A percentile compares a stretch with the other conserved stretches of the same genome.
Evolutionary conservation across 30 jellyfish, hydroid and myxozoan species (phyloP).

Genomic region (Mastigias papua): DNA sequence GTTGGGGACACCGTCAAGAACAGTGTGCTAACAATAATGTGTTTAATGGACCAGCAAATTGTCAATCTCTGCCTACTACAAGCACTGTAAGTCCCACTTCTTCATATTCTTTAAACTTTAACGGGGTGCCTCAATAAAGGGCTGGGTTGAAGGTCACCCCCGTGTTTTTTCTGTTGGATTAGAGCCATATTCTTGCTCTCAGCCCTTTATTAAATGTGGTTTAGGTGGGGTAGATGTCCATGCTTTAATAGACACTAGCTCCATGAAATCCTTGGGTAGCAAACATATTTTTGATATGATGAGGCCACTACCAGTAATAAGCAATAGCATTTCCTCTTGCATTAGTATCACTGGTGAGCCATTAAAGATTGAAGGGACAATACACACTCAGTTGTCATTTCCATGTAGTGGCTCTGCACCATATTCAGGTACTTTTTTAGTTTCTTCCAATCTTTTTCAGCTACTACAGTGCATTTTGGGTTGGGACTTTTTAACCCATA

Average conservation of each 20-base stretch:
- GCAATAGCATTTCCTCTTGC: neutral
- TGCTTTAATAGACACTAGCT: conserved; percentile 58
- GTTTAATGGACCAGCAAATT: neutral
- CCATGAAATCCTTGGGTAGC: conserved; percentile 58
- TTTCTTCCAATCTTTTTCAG: conserved; percentile 1
- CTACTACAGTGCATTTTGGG: conserved; percentile 56
- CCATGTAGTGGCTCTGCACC: conserved; percentile 20
- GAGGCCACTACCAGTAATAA: conserved; percentile 11
- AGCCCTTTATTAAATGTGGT: conserved; percentile 20
- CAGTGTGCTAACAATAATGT: conserved; percentile 11
- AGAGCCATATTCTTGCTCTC: neutral
- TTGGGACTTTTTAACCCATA: conserved; percentile 38
- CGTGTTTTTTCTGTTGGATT: conserved; percentile 14
- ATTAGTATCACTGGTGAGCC: conserved; percentile 59
- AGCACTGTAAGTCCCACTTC: neutral
- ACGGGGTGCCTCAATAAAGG: conserved; percentile 66
- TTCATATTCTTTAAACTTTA: conserved; percentile 57
- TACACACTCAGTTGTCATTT: conserved; percentile 11
- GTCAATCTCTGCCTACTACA: neutral
- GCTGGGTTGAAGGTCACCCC: conserved; percentile 76
- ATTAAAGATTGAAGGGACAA: conserved; percentile 20
- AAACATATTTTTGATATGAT: conserved; percentile 15
- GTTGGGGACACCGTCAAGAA: conserved; percentile 31
- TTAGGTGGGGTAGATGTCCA: conserved; percentile 47
- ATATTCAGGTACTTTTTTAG: conserved; percentile 14